Percentiles rank a stretch among this genome's conserved stretches.
Conservation (phyloP, 2,113 vertebrate genomes). For the Mirounga angustirostris region DNA sequence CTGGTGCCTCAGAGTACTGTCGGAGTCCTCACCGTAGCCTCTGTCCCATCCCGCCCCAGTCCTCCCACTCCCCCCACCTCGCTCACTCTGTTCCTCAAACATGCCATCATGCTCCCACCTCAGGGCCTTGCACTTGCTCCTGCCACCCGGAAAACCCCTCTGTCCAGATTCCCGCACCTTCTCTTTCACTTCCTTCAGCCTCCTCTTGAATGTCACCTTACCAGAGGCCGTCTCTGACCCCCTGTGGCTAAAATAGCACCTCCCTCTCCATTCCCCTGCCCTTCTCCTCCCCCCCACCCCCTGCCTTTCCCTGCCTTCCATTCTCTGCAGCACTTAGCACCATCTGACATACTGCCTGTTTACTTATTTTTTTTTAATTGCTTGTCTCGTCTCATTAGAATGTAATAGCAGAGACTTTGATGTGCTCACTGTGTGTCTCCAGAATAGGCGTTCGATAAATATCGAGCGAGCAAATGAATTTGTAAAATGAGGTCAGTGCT, state of each 20-base stretch:
- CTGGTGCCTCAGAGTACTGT: background rate
- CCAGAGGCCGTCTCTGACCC: background rate
- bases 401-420: background rate
- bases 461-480: background rate
- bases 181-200: background rate
- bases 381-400: background rate
- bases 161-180: background rate
- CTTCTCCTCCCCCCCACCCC: too few relatives aligned
- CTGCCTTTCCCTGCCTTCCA: background rate
- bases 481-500: background rate
- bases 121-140: background rate
- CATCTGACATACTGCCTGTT: background rate
- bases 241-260: background rate
- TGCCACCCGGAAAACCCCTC: background rate
- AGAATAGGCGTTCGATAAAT: background rate
- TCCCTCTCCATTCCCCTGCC: background rate
- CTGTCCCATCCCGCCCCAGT: background rate
- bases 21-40: background rate
- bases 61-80: background rate
- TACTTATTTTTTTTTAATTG: background rate
- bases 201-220: background rate
- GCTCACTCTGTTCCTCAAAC: background rate
- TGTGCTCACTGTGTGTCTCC: background rate
- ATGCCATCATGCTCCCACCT: background rate
- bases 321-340: accelerated